Evolutionary conservation across 2,113 vertebrate species (phyloP), one percentile per base, ranked within the genome.

Genomic region (Ranitomeya imitator): DNA sequence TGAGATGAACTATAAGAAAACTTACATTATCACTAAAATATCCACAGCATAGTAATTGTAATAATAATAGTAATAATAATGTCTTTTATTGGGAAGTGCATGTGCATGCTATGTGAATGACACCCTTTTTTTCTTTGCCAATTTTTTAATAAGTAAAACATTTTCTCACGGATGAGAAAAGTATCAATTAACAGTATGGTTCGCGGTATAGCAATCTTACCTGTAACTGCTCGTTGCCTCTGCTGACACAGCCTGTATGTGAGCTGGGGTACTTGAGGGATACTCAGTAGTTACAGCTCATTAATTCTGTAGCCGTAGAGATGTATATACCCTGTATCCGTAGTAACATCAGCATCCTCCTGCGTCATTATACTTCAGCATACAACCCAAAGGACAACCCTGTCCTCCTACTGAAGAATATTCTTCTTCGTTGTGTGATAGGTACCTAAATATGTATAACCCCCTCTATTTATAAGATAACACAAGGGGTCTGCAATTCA

Each of bases 321-420:
- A 87, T 81, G 85, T 65, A 23, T 65, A 71, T 73, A 81, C 82
- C 69, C 57, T 83, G 69, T 76, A 61, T 88, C 86, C 57, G 7
- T 88, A 83, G 86, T 65, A 83, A 88, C 79, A 60, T 88, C 52
- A 80, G 77, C 85, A 87, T 71, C 86, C 45, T 69, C 73, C 31
- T 83, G 79, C 79, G 86, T 88, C 86, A 87, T 83, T 18, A 10
- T 52, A 37, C 16, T 23, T 26, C 11, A 82, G 45, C 59, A 78
- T 78, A 87, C 23, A 79, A 81, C 7, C 54, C 16, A 21, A 19
- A 54, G 26, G 19, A 59, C 78, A 1, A 76, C 79, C 67, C 86
- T 55, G 76, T 79, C 86, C 86, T 73, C 65, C 37, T 73, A 11
- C 21, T 63, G 74, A 86, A 74, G 11, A 11, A 21, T 54, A 65